Evolutionary conservation across 1,140 invertebrate genomes (phyloP), one percentile per base, ranked within the genome.

Genomic region (Drosophila truncata): DNA sequence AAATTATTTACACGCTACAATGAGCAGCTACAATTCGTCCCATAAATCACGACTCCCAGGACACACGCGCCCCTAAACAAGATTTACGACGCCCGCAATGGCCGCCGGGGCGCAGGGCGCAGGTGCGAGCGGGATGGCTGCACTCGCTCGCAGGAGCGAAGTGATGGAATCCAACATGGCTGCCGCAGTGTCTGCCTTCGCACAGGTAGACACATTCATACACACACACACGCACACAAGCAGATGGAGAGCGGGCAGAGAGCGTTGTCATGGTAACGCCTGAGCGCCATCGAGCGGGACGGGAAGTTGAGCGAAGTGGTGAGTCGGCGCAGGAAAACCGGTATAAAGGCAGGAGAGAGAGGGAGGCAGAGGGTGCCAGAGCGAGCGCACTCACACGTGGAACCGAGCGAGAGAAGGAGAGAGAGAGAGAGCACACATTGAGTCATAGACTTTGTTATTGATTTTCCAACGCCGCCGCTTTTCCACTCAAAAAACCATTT

Each of bases 101-200:
- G 60, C 75, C 29, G 58, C 41, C 23, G 57, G 27, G 35, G 33
- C 29, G 10, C 50, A 54, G 37, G 33, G 52, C 41, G 47, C 67
- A 62, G 62, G 86, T 65, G 85, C 47, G 75, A 90, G 82, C 58
- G 86, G 58, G 85, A 90, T 71, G 52, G 86, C 75, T 75, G 62
- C 65, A 63, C 9, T 75, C 29, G 65, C 33, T 77, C 69, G 70
- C 64, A 66, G 63, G 67, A 76, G 44, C 72, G 61, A 79, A 91
- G 78, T 84, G 88, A 87, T 91, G 88, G 88, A 91, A 91, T 91
- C 83, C 88, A 91, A 91, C 80, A 91, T 91, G 88, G 88, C 88
- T 77, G 88, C 88, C 78, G 74, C 61, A 55, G 41, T 54, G 77
- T 67, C 72, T 84, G 80, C 72, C 66, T 33, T 60, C 59, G 58